These are phyloP conservation scores for Zaprionus bogoriensis DNA, from an alignment of 2,888 invertebrate genomes.

Conservation along the genomic window DNA sequence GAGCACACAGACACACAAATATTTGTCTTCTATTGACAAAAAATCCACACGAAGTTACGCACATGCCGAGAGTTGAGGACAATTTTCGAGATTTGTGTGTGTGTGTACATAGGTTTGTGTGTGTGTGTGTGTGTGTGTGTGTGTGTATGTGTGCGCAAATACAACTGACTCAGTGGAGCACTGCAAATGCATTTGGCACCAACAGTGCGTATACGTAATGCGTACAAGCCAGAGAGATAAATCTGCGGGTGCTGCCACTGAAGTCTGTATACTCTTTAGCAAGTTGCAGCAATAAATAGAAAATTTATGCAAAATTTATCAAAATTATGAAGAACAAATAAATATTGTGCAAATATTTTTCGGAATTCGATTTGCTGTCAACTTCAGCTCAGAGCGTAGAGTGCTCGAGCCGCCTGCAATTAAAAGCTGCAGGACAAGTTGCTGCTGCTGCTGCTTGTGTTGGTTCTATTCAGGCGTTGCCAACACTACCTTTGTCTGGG, in stretches of 20 bases:
- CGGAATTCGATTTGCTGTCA: too few relatives aligned
- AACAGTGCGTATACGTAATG: constrained; percentile 33
- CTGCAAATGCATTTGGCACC: constrained; percentile 28
- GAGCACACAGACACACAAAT: constrained; percentile 33
- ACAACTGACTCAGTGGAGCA: constrained; percentile 7
- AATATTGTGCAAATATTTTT: neutral
- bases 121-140: neutral
- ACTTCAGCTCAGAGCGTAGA: too few relatives aligned
- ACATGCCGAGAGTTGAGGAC: constrained; percentile 32
- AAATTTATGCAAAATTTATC: neutral
- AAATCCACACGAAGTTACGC: constrained; percentile 35
- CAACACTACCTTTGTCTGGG: constrained; percentile 29
- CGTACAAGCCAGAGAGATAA: neutral
- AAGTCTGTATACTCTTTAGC: neutral
- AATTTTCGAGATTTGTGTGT: constrained; percentile 13
- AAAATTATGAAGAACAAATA: neutral
- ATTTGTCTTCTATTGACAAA: constrained; percentile 48
- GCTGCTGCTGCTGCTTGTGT: neutral
- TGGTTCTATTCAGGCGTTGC: neutral
- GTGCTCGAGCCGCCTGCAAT: neutral
- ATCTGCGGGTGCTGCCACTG: neutral
- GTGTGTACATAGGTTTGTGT: neutral
- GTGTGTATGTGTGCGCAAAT: neutral
- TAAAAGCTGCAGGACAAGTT: neutral
- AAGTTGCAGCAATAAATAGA: neutral